Percentiles rank a stretch among this genome's conserved stretches.
These are phyloP conservation scores for Daktulosphaira vitifoliae DNA, from an alignment of 1,140 invertebrate genomes.

Conservation along the genomic window DNA sequence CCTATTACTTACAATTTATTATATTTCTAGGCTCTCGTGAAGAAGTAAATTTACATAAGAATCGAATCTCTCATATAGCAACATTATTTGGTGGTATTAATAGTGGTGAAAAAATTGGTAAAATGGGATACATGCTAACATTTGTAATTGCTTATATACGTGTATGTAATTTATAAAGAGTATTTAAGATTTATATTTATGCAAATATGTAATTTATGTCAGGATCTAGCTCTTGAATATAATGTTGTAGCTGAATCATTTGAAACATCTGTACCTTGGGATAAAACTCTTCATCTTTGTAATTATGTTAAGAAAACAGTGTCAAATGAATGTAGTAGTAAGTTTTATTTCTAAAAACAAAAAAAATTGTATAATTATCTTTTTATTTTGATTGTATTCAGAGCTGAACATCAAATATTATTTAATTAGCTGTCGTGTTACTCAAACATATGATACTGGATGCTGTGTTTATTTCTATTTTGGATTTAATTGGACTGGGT, in stretches of 20 bases:
- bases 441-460: slow-evolving; percentile 94
- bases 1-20: too few species aligned
- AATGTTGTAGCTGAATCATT: slow-evolving; percentile 90
- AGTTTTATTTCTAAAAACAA: neutral
- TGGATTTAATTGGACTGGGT: slow-evolving; percentile 69
- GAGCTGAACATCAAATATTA: slow-evolving; percentile 52
- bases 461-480: slow-evolving; percentile 99
- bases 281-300: slow-evolving; percentile 72
- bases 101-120: slow-evolving; percentile 86
- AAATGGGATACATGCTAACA: slow-evolving; percentile 89
- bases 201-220: slow-evolving; percentile 39
- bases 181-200: slow-evolving; percentile 5
- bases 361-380: neutral
- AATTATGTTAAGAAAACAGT: slow-evolving; percentile 81
- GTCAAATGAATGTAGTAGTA: slow-evolving; percentile 59
- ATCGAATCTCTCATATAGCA: slow-evolving; percentile 75
- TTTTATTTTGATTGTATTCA: slow-evolving; percentile 38
- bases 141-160: slow-evolving; percentile 98
- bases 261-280: slow-evolving; percentile 97
- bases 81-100: slow-evolving; percentile 64
- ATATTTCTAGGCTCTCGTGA: slow-evolving; percentile 47
- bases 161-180: slow-evolving; percentile 47
- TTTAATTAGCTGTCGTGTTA: slow-evolving; percentile 75
- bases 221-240: slow-evolving; percentile 87
- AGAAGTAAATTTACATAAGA: slow-evolving; percentile 70